These are phyloP conservation scores for Microchirus variegatus DNA, from an alignment of 2,797 vertebrate species.

Conservation along the genomic window DNA sequence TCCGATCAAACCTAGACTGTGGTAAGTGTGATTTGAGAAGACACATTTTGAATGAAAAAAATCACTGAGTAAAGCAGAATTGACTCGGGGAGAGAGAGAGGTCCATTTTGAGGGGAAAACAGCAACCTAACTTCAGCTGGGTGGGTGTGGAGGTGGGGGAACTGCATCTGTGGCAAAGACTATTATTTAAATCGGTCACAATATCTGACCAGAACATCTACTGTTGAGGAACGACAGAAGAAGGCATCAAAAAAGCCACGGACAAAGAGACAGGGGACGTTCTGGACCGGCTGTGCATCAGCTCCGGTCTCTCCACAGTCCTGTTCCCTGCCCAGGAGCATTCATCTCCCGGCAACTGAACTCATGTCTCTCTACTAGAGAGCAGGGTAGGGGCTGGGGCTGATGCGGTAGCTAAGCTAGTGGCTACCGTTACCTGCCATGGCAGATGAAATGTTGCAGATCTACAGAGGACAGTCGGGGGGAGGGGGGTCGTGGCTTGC, in stretches of 20 bases:
- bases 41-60: slow-evolving; percentile 17
- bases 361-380: slow-evolving; percentile 43
- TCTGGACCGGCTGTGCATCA: slow-evolving; percentile 36
- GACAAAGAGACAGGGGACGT: slow-evolving; percentile 15
- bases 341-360: slow-evolving; percentile 38
- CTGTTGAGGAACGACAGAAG: slow-evolving; percentile 3
- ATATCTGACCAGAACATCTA: slow-evolving; percentile 12
- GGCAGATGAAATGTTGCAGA: slow-evolving; percentile 63
- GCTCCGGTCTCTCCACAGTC: slow-evolving; percentile 2
- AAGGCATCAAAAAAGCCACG: neutral
- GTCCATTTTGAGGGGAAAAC: slow-evolving; percentile 17
- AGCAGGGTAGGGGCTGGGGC: slow-evolving; percentile 70
- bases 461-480: slow-evolving; percentile 45
- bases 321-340: slow-evolving; percentile 19
- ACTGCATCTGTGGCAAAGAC: slow-evolving; percentile 7
- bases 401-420: slow-evolving; percentile 68
- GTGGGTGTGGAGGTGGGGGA: neutral
- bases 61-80: neutral
- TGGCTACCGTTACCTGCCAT: slow-evolving; percentile 53
- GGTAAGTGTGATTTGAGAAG: neutral
- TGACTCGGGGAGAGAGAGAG: neutral
- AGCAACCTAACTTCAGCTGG: slow-evolving; percentile 7
- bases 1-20: too few species aligned
- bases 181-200: slow-evolving; percentile 5
- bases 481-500: slow-evolving; percentile 23